phyloP scores from a whole-genome alignment of 2,113 vertebrate genomes.

The Numida meleagris region DNA sequence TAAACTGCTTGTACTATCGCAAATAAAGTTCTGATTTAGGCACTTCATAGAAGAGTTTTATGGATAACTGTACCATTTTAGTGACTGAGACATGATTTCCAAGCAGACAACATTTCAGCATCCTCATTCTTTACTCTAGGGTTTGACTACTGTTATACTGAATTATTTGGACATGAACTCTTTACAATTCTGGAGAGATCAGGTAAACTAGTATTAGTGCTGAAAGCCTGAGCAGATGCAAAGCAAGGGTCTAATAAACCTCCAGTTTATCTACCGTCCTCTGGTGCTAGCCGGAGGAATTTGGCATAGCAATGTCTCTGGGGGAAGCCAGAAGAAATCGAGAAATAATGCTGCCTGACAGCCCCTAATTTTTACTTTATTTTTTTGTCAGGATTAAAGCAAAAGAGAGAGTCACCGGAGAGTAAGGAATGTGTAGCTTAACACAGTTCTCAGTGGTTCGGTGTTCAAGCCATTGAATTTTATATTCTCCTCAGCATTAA shows the following conservation, averaged over 20 bases:
- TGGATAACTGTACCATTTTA: background rate
- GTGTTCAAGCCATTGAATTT: background rate
- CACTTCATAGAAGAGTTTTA: background rate
- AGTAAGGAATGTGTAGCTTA: background rate
- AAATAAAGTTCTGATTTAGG: background rate
- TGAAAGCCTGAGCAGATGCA: background rate
- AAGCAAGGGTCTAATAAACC: background rate
- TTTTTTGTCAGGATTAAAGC: constrained; percentile 4
- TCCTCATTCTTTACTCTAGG: background rate
- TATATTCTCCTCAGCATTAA: background rate
- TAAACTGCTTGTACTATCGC: background rate
- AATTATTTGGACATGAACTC: background rate
- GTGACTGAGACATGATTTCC: background rate
- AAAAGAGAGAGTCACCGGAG: background rate
- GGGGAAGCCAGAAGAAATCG: constrained; percentile 9
- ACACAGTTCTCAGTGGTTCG: background rate
- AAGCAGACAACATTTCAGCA: background rate
- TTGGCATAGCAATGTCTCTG: background rate
- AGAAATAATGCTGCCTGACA: constrained; percentile 32
- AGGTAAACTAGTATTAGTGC: background rate
- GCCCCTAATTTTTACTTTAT: too few species aligned
- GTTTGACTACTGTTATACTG: background rate
- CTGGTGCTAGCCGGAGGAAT: background rate
- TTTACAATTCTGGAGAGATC: background rate
- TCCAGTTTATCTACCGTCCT: background rate